phyloP scores from a whole-genome alignment of 2,113 vertebrate genomes.

The Collichthys lucidus region DNA sequence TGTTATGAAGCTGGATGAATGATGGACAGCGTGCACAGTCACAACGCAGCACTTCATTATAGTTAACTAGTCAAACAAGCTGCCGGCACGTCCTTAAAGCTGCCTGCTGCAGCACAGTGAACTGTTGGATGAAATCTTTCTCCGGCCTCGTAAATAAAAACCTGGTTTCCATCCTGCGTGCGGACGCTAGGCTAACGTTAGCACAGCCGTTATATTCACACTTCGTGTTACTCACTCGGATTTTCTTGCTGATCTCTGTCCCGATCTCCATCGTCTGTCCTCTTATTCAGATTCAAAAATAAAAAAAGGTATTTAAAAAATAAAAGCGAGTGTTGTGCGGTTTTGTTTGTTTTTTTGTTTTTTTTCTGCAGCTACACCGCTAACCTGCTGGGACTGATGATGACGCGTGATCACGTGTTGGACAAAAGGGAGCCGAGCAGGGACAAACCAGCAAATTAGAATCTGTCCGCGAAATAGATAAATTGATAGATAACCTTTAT shows the following conservation, averaged over 20 bases:
- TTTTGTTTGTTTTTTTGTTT: background rate
- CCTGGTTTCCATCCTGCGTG: conserved; percentile 25
- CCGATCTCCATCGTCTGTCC: conserved; percentile 83
- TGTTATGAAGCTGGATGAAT: background rate
- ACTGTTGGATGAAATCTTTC: background rate
- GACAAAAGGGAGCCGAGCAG: background rate
- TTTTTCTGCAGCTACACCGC: background rate
- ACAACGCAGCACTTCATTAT: background rate
- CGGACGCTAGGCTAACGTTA: conserved; percentile 30
- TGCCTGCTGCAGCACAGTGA: too few relatives aligned
- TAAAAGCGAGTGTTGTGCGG: too few relatives aligned
- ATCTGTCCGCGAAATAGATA: too few relatives aligned
- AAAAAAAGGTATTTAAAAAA: conserved; percentile 1
- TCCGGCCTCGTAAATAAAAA: conserved; percentile 34
- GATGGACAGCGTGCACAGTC: too few relatives aligned
- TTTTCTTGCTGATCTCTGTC: conserved; percentile 87
- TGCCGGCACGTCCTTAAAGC: background rate
- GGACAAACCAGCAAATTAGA: background rate
- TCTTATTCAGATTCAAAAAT: background rate
- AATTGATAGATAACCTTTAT: too few relatives aligned
- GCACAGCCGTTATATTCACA: background rate
- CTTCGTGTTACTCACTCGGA: conserved; percentile 72
- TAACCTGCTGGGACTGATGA: background rate
- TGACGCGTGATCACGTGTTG: conserved; percentile 48
- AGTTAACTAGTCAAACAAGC: background rate